Percentiles rank a stretch among this genome's conserved stretches.
Conservation (phyloP, 1,140 invertebrate genomes). For the Periplaneta americana region DNA sequence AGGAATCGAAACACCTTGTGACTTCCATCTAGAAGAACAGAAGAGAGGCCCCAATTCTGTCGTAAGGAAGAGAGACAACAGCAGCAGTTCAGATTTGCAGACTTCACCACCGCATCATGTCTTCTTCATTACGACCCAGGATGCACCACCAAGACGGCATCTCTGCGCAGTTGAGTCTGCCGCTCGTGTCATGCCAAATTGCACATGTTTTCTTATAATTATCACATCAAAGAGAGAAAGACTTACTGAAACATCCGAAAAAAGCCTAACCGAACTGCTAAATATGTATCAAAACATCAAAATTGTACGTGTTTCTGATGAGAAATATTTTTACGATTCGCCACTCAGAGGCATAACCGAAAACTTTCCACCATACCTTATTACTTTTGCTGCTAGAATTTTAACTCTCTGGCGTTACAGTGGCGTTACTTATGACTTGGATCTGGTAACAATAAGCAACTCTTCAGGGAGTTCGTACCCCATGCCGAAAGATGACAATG, state of each 20-base stretch:
- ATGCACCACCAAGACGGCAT: background rate
- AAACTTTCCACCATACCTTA: background rate
- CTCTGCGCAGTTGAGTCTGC: background rate
- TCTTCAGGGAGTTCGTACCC: background rate
- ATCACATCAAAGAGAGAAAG: background rate
- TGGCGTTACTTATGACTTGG: background rate
- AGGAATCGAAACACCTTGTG: background rate
- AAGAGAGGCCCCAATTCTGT: background rate
- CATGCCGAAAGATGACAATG: background rate
- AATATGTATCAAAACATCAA: background rate
- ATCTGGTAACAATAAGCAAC: background rate
- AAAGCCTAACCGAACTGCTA: background rate
- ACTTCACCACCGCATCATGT: background rate
- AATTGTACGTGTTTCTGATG: background rate
- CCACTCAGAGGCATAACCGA: background rate
- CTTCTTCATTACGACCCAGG: background rate
- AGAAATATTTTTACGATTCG: background rate
- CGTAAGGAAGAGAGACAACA: background rate
- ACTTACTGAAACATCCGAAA: background rate
- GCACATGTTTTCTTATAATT: background rate
- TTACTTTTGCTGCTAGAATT: background rate
- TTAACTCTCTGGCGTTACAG: background rate
- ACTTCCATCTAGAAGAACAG: background rate
- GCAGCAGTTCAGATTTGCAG: background rate
- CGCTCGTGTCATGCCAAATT: background rate